Conservation (phyloP, 2,797 vertebrate species). For the Sebastes reedi region DNA sequence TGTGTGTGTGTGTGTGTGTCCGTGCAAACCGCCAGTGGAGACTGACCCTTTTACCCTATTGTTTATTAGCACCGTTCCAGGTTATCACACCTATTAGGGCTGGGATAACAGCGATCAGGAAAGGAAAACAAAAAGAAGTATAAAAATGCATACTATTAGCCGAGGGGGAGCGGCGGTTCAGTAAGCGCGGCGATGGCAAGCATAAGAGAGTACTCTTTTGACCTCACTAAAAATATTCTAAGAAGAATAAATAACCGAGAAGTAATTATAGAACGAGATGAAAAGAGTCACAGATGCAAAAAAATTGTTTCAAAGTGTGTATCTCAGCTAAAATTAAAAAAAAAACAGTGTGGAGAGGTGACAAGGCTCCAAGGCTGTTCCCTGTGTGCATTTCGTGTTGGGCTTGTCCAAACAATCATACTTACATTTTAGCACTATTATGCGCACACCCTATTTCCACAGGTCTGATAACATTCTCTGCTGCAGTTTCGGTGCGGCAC, state of each 20-base stretch:
- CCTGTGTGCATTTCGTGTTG: constrained; percentile 65
- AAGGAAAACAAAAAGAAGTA: constrained; percentile 33
- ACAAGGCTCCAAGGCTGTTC: constrained; percentile 51
- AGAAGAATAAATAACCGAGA: constrained; percentile 6
- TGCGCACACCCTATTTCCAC: constrained; percentile 80
- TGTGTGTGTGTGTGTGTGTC: constrained; percentile 59
- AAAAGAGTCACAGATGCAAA: constrained; percentile 21
- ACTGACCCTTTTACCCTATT: constrained; percentile 74
- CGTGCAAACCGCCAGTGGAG: constrained; percentile 58
- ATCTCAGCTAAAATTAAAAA: constrained; percentile 3
- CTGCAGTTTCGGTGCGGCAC: constrained; percentile 87
- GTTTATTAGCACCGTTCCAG: constrained; percentile 75
- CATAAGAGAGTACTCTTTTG: constrained; percentile 8
- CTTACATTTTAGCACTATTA: constrained; percentile 83
- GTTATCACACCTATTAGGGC: constrained; percentile 77
- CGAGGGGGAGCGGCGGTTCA: background rate
- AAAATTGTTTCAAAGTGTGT: constrained; percentile 19
- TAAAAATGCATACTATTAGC: constrained; percentile 60
- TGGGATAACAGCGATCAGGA: constrained; percentile 63
- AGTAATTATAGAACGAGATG: constrained; percentile 30
- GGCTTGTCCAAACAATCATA: constrained; percentile 83
- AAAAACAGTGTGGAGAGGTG: constrained; percentile 20
- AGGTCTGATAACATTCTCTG: constrained; percentile 91
- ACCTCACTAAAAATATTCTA: constrained; percentile 39
- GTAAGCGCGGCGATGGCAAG: background rate